phyloP scores from a whole-genome alignment of 2,797 vertebrate genomes.

The Pseudochromis fuscus region DNA sequence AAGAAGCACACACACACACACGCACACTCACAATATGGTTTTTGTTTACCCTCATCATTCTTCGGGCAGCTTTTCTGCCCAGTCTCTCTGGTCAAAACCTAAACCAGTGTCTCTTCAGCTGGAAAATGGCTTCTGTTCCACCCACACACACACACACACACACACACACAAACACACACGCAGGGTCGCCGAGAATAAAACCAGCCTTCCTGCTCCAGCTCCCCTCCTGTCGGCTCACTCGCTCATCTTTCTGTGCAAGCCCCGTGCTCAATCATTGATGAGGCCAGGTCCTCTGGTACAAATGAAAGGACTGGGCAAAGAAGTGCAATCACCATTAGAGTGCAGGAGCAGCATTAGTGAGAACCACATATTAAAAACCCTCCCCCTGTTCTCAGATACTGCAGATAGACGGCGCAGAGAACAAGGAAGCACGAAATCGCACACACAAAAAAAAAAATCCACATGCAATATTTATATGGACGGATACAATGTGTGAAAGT shows the following conservation, averaged over 20 bases:
- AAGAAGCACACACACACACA: neutral
- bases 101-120: slow-evolving; percentile 65
- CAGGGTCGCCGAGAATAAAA: slow-evolving; percentile 55
- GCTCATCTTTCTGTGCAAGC: slow-evolving; percentile 60
- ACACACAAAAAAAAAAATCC: neutral
- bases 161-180: slow-evolving; percentile 18
- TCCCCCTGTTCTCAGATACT: slow-evolving; percentile 16
- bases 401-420: slow-evolving; percentile 31
- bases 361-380: slow-evolving; percentile 58
- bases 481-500: neutral
- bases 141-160: slow-evolving; percentile 31
- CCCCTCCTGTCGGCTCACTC: slow-evolving; percentile 51
- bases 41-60: slow-evolving; percentile 48
- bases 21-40: slow-evolving; percentile 20
- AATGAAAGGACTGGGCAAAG: slow-evolving; percentile 60
- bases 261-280: slow-evolving; percentile 75
- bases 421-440: neutral
- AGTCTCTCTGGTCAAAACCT: slow-evolving; percentile 54
- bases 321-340: slow-evolving; percentile 68
- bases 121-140: slow-evolving; percentile 65
- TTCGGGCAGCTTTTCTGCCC: slow-evolving; percentile 42
- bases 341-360: slow-evolving; percentile 55
- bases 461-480: slow-evolving; percentile 9
- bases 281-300: slow-evolving; percentile 61
- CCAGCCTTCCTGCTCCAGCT: slow-evolving; percentile 30